Percentiles rank a stretch among this genome's conserved stretches.
Evolutionary conservation across 1,140 invertebrate genomes (phyloP).

Genomic region (Triops longicaudatus): DNA sequence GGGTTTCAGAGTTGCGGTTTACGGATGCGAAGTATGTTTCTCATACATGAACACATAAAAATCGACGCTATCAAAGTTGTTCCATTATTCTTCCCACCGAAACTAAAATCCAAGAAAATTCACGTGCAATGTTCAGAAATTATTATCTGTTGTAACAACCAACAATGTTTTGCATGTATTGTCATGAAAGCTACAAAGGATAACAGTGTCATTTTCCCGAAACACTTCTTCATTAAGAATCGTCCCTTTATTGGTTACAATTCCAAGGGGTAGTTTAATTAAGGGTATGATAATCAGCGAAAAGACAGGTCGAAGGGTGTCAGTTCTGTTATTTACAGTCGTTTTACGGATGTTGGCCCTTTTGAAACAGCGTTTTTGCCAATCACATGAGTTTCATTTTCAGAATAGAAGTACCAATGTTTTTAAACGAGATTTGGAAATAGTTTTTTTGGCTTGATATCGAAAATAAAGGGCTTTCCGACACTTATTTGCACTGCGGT

Average conservation of each 20-base stretch:
- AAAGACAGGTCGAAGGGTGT: background rate
- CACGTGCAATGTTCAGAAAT: too few relatives aligned
- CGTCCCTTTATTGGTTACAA: background rate
- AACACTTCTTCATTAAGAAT: background rate
- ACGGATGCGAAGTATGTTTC: too few relatives aligned
- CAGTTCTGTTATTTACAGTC: background rate
- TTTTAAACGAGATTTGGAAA: too few relatives aligned
- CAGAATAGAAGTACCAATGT: background rate
- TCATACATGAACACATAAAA: too few relatives aligned
- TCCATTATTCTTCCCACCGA: too few relatives aligned
- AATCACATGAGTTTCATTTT: background rate
- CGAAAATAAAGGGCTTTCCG: background rate
- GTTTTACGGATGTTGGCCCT: background rate
- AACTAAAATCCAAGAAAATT: too few relatives aligned
- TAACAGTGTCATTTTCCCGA: background rate
- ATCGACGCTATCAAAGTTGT: too few relatives aligned
- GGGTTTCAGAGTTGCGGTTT: too few relatives aligned
- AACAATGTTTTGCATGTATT: conserved; percentile 2
- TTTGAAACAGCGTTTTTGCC: background rate
- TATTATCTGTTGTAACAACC: background rate
- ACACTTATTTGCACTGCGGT: background rate
- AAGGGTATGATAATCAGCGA: background rate
- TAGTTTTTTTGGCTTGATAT: background rate
- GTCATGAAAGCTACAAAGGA: background rate
- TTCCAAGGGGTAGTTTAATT: background rate